Base-by-base conservation (phyloP, 1,140 invertebrate genomes). In the Rhagoletis zephyria region DNA sequence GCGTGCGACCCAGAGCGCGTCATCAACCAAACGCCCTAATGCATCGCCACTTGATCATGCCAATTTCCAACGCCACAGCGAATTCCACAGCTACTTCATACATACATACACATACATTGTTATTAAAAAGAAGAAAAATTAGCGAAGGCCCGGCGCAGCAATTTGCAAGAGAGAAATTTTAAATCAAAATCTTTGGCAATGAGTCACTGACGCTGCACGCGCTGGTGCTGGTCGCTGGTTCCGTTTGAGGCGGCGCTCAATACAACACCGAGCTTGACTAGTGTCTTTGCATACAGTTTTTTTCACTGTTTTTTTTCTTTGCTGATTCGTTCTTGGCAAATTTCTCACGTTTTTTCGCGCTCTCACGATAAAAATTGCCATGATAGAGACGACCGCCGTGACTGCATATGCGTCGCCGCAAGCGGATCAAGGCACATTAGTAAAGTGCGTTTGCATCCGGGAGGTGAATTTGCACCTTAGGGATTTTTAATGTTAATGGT, bases 141-240 rank as follows among this genome's bases (percentile, higher is more conserved):
- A 81, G 12, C 56, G 48, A 5, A 51, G 48, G 74, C 48, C 74
- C 30, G 74, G 74, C n/a, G 48, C 16, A 56, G 56, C 16, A 56
- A 56, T 81, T 56, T 4, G 7, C 14, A 4, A 48, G 48, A 51
- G 56, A 56, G 9, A 5, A 56, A 51, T 19, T 81, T n/a, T n/a
- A 81, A 81, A 81, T 56, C 74, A 81, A 14, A 81, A 56, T 81
- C 74, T 81, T 81, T 56, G 48, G 74, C 16, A 48, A 81, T 81
- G 74, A 81, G 48, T 81, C 74, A 81, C 16, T 63, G 61, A 14
- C 0, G n/a, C 12, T 63, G 61, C 74, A 10, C 48, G 48, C n/a
- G 6, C 74, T 56, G 51, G 16, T 9, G 9, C 74, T 56, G 51
- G 16, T n/a, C 3, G 51, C 19, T 40, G 45, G 74, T 56, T 16